Conservation (phyloP, 2,888 invertebrate genomes). For the Agonopterix heracliana region DNA sequence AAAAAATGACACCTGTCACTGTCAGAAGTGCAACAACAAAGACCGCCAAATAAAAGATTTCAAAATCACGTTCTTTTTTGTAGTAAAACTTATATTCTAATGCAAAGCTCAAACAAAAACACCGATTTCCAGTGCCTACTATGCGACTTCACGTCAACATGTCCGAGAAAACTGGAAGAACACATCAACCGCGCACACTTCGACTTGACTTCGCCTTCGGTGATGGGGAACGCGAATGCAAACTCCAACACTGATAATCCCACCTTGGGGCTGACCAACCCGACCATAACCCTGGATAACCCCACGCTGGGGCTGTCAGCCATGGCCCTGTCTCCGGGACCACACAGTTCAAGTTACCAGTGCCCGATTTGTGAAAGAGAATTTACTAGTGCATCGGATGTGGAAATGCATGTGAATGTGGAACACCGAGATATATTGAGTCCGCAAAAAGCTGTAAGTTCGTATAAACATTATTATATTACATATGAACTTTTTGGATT, state of each 20-base stretch:
- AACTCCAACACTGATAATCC: conserved; percentile 44
- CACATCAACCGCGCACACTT: conserved; percentile 91
- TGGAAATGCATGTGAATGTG: conserved; percentile 90
- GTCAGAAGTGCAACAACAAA: conserved; percentile 10
- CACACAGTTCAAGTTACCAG: conserved; percentile 74
- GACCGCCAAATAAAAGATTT: conserved; percentile 13
- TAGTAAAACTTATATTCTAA: neutral
- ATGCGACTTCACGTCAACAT: conserved; percentile 85
- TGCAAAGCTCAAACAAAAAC: neutral
- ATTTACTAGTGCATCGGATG: conserved; percentile 83
- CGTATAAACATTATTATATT: neutral
- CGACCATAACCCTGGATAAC: conserved; percentile 37
- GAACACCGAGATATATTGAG: conserved; percentile 89
- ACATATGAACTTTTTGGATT: too few species aligned
- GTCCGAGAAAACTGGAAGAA: conserved; percentile 84
- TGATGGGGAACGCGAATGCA: conserved; percentile 58
- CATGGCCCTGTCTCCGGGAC: conserved; percentile 67
- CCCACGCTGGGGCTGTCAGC: conserved; percentile 41
- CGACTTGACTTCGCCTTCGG: conserved; percentile 85
- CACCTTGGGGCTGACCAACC: conserved; percentile 39
- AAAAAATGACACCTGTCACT: conserved; percentile 8
- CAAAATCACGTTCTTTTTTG: neutral
- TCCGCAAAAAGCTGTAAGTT: conserved; percentile 70
- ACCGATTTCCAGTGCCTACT: conserved; percentile 79
- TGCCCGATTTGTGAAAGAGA: conserved; percentile 87